Evolutionary conservation across 2,113 vertebrate species (phyloP).

Genomic region (Crotalus helleri): DNA sequence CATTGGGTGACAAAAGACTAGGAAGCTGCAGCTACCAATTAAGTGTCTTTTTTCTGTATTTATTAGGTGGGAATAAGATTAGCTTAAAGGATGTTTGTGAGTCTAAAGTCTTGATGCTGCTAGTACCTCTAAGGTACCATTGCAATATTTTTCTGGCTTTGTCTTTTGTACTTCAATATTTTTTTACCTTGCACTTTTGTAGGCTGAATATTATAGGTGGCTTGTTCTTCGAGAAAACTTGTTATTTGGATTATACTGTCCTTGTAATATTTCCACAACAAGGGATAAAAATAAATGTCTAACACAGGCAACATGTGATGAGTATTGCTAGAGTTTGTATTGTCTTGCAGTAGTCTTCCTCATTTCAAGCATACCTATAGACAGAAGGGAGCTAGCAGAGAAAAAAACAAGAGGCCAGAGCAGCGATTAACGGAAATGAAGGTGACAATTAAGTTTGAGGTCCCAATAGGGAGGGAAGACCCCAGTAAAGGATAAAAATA

Average conservation of each 20-base stretch:
- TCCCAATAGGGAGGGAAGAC: too few species aligned
- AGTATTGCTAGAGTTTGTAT: slow-evolving; percentile 55
- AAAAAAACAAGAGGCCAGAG: too few species aligned
- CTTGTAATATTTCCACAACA: slow-evolving; percentile 64
- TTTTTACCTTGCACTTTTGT: slow-evolving; percentile 9
- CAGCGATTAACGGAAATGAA: too few species aligned
- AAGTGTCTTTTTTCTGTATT: too few species aligned
- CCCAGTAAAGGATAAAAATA: too few species aligned
- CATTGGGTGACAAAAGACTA: neutral
- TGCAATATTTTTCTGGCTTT: neutral
- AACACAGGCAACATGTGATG: slow-evolving; percentile 63
- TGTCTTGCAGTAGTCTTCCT: slow-evolving; percentile 34
- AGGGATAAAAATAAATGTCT: slow-evolving; percentile 74
- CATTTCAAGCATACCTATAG: too few species aligned
- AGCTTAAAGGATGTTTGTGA: neutral
- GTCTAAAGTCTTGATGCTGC: neutral
- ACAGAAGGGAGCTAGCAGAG: too few species aligned
- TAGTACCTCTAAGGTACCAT: neutral
- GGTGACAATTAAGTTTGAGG: too few species aligned
- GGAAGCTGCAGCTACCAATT: neutral
- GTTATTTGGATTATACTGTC: slow-evolving; percentile 37
- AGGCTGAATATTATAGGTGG: neutral
- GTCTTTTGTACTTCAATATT: neutral
- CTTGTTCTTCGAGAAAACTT: slow-evolving; percentile 34
- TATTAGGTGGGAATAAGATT: too few species aligned